A percentile compares a stretch with the other conserved stretches of the same genome.
Evolutionary conservation across 2,113 vertebrate genomes (phyloP).

Genomic region (Gulo gulo): DNA sequence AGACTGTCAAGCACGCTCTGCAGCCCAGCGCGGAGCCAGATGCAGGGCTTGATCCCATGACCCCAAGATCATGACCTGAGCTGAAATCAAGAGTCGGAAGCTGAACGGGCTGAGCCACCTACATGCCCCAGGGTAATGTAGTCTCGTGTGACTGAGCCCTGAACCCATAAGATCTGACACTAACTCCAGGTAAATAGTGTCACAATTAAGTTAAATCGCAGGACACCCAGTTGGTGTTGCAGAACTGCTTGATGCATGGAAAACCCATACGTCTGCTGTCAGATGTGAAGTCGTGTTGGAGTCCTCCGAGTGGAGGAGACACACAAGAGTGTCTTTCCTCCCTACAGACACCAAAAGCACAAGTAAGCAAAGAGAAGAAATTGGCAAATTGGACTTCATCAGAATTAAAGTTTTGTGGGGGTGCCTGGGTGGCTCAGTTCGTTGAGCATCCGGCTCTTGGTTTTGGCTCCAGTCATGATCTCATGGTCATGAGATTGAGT

Average conservation of each 20-base stretch:
- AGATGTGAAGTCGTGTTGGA: not conserved
- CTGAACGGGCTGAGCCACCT: not conserved
- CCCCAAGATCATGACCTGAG: not conserved
- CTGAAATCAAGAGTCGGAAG: not conserved
- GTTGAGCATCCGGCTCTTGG: not conserved
- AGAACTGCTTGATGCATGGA: not conserved
- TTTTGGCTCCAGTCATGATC: no score
- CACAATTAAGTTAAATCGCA: not conserved
- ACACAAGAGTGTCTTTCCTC: not conserved
- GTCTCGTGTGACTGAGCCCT: not conserved
- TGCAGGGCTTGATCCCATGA: not conserved
- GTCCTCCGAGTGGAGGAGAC: not conserved
- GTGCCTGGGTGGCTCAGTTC: not conserved
- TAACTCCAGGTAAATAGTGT: not conserved
- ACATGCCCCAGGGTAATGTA: not conserved
- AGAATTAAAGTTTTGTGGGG: not conserved
- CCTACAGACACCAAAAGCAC: not conserved
- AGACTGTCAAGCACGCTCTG: not conserved
- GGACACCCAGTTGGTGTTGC: not conserved
- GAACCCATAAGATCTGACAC: not conserved
- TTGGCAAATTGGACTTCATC: not conserved
- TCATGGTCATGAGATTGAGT: no score
- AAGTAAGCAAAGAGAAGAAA: not conserved
- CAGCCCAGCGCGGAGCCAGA: not conserved
- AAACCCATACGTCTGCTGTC: not conserved